A percentile compares a stretch with the other conserved stretches of the same genome.
These are phyloP conservation scores for Hippocampus mohnikei DNA, from an alignment of 2,113 vertebrate species.

Conservation along the genomic window DNA sequence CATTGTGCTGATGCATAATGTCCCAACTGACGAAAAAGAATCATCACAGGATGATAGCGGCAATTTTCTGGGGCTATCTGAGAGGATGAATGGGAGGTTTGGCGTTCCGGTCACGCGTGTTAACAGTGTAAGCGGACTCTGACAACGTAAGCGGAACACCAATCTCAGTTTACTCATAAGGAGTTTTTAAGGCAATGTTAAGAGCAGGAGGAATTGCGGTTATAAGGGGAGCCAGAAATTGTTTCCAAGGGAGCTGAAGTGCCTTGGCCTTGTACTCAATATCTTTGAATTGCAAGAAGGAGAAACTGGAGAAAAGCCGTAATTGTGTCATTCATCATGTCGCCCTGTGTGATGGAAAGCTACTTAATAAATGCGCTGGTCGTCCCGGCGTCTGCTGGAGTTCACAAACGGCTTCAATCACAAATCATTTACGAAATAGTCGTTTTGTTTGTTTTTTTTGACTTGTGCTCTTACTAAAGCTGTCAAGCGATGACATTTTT, in stretches of 20 bases:
- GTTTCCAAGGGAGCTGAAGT: neutral
- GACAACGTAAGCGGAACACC: neutral
- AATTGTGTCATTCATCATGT: conserved; percentile 35
- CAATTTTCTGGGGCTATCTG: conserved; percentile 10
- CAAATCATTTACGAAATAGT: neutral
- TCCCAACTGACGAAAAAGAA: too few relatives aligned
- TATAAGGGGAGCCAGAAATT: neutral
- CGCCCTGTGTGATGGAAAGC: conserved; percentile 12
- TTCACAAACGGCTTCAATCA: neutral
- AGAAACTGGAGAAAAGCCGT: conserved; percentile 13
- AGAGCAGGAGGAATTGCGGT: neutral
- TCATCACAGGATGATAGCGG: neutral
- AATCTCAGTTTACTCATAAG: neutral
- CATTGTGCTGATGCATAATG: too few relatives aligned
- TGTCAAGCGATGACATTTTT: too few relatives aligned
- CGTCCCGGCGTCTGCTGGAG: neutral
- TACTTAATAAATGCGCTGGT: conserved; percentile 3
- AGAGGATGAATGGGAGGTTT: conserved; percentile 8
- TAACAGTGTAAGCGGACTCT: neutral
- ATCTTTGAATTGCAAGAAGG: neutral
- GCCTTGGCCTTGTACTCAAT: neutral
- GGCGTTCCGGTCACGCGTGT: conserved; percentile 9
- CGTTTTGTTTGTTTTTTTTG: neutral
- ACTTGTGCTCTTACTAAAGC: neutral
- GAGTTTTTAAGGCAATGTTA: neutral